These are phyloP conservation scores for Drosophila repletoides DNA, from an alignment of 1,140 invertebrate species.

Conservation along the genomic window DNA sequence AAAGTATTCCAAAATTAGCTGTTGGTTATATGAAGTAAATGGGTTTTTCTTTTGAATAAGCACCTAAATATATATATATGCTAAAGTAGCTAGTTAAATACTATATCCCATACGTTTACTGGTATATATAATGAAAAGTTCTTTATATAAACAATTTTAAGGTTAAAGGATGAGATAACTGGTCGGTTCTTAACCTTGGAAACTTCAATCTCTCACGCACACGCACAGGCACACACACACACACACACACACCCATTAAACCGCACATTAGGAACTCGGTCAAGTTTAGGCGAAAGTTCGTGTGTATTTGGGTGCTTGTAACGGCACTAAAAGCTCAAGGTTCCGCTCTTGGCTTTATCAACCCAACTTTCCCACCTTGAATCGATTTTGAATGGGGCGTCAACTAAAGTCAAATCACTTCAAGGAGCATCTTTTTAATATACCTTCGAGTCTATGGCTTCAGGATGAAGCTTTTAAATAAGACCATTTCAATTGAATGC, in stretches of 20 bases:
- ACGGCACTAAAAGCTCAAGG: constrained; percentile 28
- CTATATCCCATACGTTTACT: too few relatives aligned
- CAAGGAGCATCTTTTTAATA: too few relatives aligned
- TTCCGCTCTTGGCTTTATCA: constrained; percentile 6
- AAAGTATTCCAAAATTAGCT: constrained; percentile 18
- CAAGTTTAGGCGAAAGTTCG: constrained; percentile 40
- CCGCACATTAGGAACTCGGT: constrained; percentile 24
- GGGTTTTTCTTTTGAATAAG: background rate
- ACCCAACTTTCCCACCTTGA: constrained; percentile 3
- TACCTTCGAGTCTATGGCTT: too few relatives aligned
- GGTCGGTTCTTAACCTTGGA: constrained; percentile 16
- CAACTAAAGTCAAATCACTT: background rate
- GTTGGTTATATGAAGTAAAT: background rate
- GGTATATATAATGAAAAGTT: too few relatives aligned
- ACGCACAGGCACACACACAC: background rate
- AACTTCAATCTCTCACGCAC: constrained; percentile 13
- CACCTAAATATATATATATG: background rate
- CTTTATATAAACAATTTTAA: background rate
- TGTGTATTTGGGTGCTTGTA: constrained; percentile 3
- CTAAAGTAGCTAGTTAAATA: too few relatives aligned
- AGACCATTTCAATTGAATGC: too few relatives aligned
- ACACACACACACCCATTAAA: background rate
- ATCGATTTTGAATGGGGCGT: constrained; percentile 17
- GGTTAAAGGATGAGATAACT: constrained; percentile 3
- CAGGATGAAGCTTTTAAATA: too few relatives aligned